Evolutionary conservation across 2,888 invertebrate genomes (phyloP), one percentile per base, ranked within the genome.

Genomic region (Platycnemis pennipes): DNA sequence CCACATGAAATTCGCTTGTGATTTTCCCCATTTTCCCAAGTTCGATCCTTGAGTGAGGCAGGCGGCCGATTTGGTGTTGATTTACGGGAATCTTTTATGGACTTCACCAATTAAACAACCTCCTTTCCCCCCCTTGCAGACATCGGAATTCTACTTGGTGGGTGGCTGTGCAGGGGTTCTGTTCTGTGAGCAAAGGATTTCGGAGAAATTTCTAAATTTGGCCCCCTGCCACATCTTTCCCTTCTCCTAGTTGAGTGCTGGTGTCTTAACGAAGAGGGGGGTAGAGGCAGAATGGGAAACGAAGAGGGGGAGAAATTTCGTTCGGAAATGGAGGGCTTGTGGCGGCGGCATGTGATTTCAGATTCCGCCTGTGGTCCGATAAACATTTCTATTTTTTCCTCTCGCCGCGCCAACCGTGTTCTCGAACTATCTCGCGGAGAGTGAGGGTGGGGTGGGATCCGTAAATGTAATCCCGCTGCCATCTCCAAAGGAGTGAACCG

Each of bases 311-410:
- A 7, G 44, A 26, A 63, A 37, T 37, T 86, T 86, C 16, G 42
- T 63, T 8, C 8, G 49, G 2, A 42, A 37, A 13, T 53, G 91
- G 69, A 63, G 63, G 11, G 77, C 8, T 22, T 37, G 77, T 77
- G 77, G 16, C 11, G 44, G 63, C 69, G 91, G 44, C n/a, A 53
- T 91, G 63, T 91, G 91, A 91, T 91, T 91, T 91, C 44, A 91
- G 63, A 91, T 91, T 91, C 91, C 49, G 91, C 63, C 91, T 91
- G 63, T 91, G 91, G 91, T 22, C 91, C 91, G 91, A 91, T 91
- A 91, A 91, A 91, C 91, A 91, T 91, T 91, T 91, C 91, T 91
- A 91, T 91, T 91, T 91, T 91, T 91, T 91, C 56, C 91, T 53
- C 56, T n/a, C 45, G 26, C 87, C 45, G 86, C 16, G 19, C 86